These are phyloP conservation scores for Drosophila sechellia DNA, from an alignment of 1,140 invertebrate species.

Conservation along the genomic window DNA sequence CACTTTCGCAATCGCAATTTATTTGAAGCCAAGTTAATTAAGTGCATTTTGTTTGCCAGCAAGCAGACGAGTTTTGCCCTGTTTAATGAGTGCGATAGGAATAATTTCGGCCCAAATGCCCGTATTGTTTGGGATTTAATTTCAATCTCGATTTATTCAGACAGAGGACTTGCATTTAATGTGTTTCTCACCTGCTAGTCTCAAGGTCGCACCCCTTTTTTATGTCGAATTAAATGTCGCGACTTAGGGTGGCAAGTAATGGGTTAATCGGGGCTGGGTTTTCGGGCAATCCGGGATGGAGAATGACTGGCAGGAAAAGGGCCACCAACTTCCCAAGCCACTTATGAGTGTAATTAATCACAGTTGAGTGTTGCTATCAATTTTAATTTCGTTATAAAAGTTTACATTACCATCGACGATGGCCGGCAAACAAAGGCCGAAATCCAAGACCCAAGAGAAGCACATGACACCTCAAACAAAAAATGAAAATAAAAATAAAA, in stretches of 20 bases:
- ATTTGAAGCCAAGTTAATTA: constrained; percentile 58
- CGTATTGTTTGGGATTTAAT: constrained; percentile 60
- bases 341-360: constrained; percentile 35
- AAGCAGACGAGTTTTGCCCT: constrained; percentile 51
- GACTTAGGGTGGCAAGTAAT: constrained; percentile 36
- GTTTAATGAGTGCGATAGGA: constrained; percentile 39
- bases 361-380: constrained; percentile 68
- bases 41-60: constrained; percentile 62
- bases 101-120: constrained; percentile 42
- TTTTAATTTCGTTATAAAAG: constrained; percentile 74
- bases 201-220: constrained; percentile 52
- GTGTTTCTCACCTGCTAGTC: constrained; percentile 63
- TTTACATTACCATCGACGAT: constrained; percentile 60
- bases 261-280: constrained; percentile 23
- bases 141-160: constrained; percentile 48
- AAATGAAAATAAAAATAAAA: constrained; percentile 9
- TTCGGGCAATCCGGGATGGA: constrained; percentile 20
- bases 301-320: constrained; percentile 38
- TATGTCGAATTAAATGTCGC: constrained; percentile 38
- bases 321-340: neutral
- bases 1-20: constrained; percentile 7
- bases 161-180: constrained; percentile 42
- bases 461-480: constrained; percentile 73
- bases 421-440: constrained; percentile 41
- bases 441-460: constrained; percentile 56